Evolutionary conservation across 2,113 vertebrate genomes (phyloP).

Genomic region (Caretta caretta): DNA sequence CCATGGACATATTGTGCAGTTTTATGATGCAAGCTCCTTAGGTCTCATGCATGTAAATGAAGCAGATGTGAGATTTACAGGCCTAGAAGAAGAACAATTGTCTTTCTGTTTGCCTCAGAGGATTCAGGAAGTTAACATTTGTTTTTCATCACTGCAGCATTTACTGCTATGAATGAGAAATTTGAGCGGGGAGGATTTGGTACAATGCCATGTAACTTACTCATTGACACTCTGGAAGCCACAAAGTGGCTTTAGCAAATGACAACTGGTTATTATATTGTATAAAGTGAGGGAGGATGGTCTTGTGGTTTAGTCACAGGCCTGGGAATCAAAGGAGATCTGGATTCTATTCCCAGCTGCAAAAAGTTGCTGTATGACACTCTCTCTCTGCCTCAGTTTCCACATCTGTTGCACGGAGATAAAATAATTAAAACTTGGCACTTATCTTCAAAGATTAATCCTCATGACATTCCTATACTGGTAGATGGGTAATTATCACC

Average conservation of each 20-base stretch:
- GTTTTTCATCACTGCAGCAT: background rate
- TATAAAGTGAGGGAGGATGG: background rate
- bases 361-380: background rate
- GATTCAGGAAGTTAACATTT: background rate
- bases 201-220: background rate
- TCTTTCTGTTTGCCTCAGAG: background rate
- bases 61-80: background rate
- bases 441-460: background rate
- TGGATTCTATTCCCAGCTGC: background rate
- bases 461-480: background rate
- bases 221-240: rapidly evolving
- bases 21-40: background rate
- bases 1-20: background rate
- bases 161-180: background rate
- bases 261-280: background rate
- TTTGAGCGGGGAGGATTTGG: background rate
- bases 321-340: background rate
- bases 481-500: background rate
- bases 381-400: background rate
- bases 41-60: background rate
- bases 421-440: background rate
- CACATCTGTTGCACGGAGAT: background rate
- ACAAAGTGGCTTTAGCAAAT: background rate
- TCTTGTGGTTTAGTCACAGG: rapidly evolving
- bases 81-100: background rate